A percentile compares a stretch with the other conserved stretches of the same genome.
Evolutionary conservation across 92 coral and sea anemone species (phyloP).

Genomic region (Heliopora coerulea): DNA sequence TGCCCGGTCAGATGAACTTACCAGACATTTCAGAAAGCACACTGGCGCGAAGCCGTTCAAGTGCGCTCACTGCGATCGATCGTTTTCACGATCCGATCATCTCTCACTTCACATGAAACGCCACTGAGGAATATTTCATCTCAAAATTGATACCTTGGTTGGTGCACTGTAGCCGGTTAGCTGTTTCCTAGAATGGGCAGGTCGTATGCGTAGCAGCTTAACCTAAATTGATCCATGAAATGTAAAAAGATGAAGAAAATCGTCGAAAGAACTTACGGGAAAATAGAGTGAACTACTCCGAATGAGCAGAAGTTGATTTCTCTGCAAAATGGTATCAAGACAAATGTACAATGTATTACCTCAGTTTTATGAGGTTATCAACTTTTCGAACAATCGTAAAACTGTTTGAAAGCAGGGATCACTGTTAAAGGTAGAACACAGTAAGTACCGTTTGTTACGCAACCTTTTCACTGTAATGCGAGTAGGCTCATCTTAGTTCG

Average conservation of each 20-base stretch:
- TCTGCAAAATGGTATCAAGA: not conserved
- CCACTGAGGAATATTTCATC: conserved; percentile 52
- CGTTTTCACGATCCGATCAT: conserved; percentile 98
- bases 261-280: not conserved
- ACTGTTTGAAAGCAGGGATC: too few species aligned
- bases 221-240: not conserved
- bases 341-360: not conserved
- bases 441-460: too few species aligned
- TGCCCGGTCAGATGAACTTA: conserved; percentile 99
- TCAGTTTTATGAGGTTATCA: not conserved
- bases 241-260: not conserved
- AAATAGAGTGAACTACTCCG: not conserved
- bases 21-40: conserved; percentile 99
- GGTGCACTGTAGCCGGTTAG: not conserved
- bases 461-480: too few species aligned
- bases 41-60: conserved; percentile 99
- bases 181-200: not conserved
- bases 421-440: too few species aligned
- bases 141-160: not conserved
- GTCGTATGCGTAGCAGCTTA: not conserved
- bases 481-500: too few species aligned
- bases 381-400: too few species aligned
- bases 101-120: conserved; percentile 99
- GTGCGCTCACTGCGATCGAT: conserved; percentile 95
- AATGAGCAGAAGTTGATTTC: not conserved